These are phyloP conservation scores for Anguilla anguilla DNA, from an alignment of 2,797 vertebrate species.

Conservation along the genomic window DNA sequence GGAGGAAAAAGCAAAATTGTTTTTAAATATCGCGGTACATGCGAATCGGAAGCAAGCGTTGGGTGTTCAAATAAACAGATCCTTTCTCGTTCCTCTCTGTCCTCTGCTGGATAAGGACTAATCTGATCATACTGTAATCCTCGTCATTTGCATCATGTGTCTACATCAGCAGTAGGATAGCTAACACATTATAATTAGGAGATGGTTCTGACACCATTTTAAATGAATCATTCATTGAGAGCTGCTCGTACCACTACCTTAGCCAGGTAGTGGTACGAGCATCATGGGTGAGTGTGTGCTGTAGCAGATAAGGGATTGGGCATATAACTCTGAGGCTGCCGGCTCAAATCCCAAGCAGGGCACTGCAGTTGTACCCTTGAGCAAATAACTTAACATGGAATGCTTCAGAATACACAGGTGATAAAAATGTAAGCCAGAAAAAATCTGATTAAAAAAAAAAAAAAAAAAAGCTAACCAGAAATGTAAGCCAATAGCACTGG, in stretches of 20 bases:
- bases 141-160: neutral
- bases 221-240: conserved; percentile 3
- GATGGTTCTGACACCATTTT: conserved; percentile 20
- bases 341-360: neutral
- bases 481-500: neutral
- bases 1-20: neutral
- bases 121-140: neutral
- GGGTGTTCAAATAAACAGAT: neutral
- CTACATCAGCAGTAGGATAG: neutral
- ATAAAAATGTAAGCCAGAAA: neutral
- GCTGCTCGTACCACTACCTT: no score
- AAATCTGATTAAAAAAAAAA: neutral
- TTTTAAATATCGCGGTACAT: neutral
- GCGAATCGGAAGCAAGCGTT: neutral
- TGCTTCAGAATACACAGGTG: neutral
- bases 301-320: neutral
- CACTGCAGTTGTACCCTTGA: neutral
- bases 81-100: neutral
- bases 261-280: conserved; percentile 39
- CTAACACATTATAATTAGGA: neutral
- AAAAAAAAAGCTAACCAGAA: neutral
- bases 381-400: neutral
- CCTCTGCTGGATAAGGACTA: neutral
- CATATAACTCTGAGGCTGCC: neutral
- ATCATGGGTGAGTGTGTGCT: conserved; percentile 24